Conservation (phyloP, 2,113 vertebrate species). For the Neodontobutis hainanensis region DNA sequence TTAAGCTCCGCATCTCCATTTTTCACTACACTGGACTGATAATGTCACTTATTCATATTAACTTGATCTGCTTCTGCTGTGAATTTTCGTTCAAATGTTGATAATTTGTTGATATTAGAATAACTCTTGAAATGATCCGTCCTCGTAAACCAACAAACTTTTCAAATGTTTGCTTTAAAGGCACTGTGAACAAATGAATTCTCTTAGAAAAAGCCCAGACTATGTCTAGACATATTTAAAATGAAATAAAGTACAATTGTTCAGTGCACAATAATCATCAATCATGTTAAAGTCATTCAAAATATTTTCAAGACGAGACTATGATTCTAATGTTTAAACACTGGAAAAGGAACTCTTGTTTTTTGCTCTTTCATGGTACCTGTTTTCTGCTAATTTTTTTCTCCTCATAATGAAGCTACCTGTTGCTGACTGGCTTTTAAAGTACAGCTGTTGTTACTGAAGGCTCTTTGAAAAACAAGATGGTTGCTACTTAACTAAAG, state of each 20-base stretch:
- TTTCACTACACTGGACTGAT: slow-evolving; percentile 8
- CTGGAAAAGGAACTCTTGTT: background rate
- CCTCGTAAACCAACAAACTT: slow-evolving; percentile 14
- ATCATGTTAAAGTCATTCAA: too few relatives aligned
- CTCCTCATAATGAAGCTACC: background rate
- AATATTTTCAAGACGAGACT: too few relatives aligned
- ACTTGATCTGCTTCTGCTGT: background rate
- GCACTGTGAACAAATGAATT: too few relatives aligned
- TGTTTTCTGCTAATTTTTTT: background rate
- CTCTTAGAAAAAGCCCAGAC: too few relatives aligned
- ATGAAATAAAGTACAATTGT: too few relatives aligned
- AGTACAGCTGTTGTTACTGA: too few relatives aligned
- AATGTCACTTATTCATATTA: background rate
- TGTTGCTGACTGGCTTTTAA: background rate
- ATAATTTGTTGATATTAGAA: background rate
- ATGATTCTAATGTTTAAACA: background rate
- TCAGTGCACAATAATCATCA: too few relatives aligned
- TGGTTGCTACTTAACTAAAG: background rate
- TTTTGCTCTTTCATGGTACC: background rate
- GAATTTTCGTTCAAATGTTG: background rate
- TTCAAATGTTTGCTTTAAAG: background rate
- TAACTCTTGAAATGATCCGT: slow-evolving; percentile 35
- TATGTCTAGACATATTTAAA: too few relatives aligned
- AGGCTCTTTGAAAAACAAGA: too few relatives aligned
- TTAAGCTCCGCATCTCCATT: slow-evolving; percentile 12